Conservation (phyloP, 2,113 vertebrate species). For the Muntiacus reevesi region DNA sequence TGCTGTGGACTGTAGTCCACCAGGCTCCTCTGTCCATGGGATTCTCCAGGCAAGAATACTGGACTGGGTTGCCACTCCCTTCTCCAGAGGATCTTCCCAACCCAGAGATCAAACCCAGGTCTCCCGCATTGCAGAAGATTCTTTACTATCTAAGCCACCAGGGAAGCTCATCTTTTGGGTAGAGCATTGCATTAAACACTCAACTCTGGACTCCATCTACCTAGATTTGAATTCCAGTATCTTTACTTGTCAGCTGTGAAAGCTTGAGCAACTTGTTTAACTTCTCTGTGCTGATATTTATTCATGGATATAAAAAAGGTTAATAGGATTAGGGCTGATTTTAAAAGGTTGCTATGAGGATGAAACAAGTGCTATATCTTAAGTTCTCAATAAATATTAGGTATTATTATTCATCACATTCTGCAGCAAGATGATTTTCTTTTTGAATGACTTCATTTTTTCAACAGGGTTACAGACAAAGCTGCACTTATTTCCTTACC, state of each 20-base stretch:
- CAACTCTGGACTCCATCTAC: not conserved
- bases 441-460: constrained; percentile 59
- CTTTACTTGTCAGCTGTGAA: constrained; percentile 53
- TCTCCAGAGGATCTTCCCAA: not conserved
- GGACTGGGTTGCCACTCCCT: not conserved
- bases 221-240: constrained; percentile 9
- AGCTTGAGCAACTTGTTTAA: constrained; percentile 51
- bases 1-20: not conserved
- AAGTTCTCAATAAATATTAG: not conserved
- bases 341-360: not conserved
- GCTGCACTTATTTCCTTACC: constrained; percentile 44
- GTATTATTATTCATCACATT: not conserved
- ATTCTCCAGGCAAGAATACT: not conserved
- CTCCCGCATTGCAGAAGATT: not conserved
- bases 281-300: not conserved
- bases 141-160: not conserved
- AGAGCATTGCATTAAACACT: not conserved
- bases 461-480: constrained; percentile 42
- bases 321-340: not conserved
- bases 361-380: not conserved
- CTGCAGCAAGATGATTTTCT: not conserved
- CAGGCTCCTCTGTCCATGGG: not conserved
- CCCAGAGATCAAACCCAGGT: not conserved
- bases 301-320: not conserved
- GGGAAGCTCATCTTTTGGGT: not conserved